A percentile compares a stretch with the other conserved stretches of the same genome.
phyloP scores from a whole-genome alignment of 2,113 vertebrate genomes.

The Delphinus delphis region DNA sequence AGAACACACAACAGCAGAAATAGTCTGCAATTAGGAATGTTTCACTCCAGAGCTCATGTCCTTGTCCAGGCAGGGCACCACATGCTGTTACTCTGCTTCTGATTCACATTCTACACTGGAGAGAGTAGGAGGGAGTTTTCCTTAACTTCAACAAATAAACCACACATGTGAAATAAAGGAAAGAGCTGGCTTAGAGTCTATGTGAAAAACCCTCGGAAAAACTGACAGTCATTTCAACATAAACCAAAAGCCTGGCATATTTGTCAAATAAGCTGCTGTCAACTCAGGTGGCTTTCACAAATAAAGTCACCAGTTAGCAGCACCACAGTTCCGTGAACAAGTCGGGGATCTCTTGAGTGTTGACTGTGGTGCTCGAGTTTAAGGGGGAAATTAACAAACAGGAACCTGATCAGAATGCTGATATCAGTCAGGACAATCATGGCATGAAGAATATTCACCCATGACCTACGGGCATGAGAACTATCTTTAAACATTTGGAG shows the following conservation, averaged over 20 bases:
- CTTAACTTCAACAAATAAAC: constrained; percentile 31
- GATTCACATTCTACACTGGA: not conserved
- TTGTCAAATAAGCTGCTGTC: constrained; percentile 42
- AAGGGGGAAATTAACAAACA: not conserved
- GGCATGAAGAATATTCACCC: not conserved
- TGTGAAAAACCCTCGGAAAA: not conserved
- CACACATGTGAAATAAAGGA: not conserved
- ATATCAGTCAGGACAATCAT: not conserved
- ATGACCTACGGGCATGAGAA: not conserved
- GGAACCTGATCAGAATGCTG: not conserved
- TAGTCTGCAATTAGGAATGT: not conserved
- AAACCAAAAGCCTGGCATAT: constrained; percentile 7
- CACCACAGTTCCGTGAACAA: not conserved
- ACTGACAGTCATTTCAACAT: not conserved
- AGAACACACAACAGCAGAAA: not conserved
- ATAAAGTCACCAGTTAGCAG: not conserved
- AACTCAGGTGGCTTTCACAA: constrained; percentile 42
- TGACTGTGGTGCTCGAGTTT: not conserved
- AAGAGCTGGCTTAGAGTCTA: not conserved
- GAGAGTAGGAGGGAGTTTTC: not conserved
- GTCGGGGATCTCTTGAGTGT: not conserved
- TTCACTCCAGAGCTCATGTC: not conserved
- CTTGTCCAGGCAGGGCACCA: not conserved
- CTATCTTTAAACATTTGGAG: not conserved
- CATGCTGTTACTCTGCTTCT: not conserved